Conservation (phyloP, 2,888 invertebrate genomes). For the Cataglyphis cursor region DNA sequence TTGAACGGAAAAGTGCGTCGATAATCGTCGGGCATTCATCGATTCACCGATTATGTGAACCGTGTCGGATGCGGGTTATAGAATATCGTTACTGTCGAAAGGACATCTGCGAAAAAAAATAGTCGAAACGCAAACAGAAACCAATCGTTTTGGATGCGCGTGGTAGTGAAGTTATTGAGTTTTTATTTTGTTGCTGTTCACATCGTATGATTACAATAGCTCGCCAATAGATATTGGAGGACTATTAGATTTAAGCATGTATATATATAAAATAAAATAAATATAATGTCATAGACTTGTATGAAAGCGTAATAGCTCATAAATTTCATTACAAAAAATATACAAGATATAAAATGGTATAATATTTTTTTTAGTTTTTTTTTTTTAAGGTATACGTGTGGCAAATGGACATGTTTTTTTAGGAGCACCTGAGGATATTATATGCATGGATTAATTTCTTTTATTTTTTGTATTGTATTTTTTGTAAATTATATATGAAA, state of each 20-base stretch:
- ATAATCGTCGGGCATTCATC: constrained; percentile 81
- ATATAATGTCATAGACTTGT: constrained; percentile 36
- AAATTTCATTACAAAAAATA: constrained; percentile 21
- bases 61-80: constrained; percentile 78
- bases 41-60: constrained; percentile 77
- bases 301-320: constrained; percentile 1
- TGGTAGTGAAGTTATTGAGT: constrained; percentile 59
- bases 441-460: neutral
- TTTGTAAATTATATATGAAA: neutral
- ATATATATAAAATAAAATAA: constrained; percentile 33
- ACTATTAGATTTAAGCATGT: constrained; percentile 52
- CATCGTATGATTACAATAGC: constrained; percentile 55
- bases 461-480: neutral
- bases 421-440: neutral
- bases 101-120: constrained; percentile 70
- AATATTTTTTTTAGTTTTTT: neutral
- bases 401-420: neutral
- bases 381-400: neutral
- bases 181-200: constrained; percentile 57
- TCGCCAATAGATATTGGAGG: constrained; percentile 53
- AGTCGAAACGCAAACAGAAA: constrained; percentile 58
- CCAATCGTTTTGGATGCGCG: constrained; percentile 60
- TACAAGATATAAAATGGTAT: neutral
- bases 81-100: constrained; percentile 79
- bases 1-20: constrained; percentile 83